Conservation (phyloP, 23 tunicate genomes). For the Botrylloides violaceus region DNA sequence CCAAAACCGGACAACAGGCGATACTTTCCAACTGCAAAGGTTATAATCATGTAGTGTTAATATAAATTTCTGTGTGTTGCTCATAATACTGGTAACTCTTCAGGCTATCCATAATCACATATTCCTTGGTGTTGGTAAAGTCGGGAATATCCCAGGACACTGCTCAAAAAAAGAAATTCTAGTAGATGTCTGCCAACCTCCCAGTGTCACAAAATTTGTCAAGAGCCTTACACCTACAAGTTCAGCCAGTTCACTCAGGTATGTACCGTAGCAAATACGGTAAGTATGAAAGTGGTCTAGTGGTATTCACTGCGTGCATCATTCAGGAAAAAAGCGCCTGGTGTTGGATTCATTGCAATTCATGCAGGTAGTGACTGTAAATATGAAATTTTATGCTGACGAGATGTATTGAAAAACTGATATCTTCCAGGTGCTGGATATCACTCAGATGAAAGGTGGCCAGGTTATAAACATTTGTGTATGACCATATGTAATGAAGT, state of each 20-base stretch:
- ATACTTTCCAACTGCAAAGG: constrained; percentile 59
- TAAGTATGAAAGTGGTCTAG: not conserved
- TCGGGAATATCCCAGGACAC: constrained; percentile 4
- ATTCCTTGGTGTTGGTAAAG: constrained; percentile 36
- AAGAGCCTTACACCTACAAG: not conserved
- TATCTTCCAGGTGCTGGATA: constrained; percentile 67
- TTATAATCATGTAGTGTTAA: constrained; percentile 1
- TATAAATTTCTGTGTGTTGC: not conserved
- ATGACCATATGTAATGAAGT: constrained; percentile 26
- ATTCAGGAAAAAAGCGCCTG: not conserved
- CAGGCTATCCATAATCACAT: constrained; percentile 51
- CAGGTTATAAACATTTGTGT: constrained; percentile 58
- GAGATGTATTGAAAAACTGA: not conserved
- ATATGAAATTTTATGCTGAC: not conserved
- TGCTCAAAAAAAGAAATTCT: not conserved
- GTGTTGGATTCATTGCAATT: constrained; percentile 44
- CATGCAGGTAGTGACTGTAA: constrained; percentile 39
- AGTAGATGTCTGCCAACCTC: not conserved
- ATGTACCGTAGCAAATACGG: not conserved
- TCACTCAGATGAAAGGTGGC: constrained; percentile 58
- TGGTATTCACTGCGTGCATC: too few species aligned
- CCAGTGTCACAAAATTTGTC: constrained; percentile 5
- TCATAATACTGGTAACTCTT: too few species aligned
- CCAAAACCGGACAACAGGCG: constrained; percentile 46
- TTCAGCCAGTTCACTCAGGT: not conserved